Percentiles rank a stretch among this genome's conserved stretches.
These are phyloP conservation scores for Amphimedon queenslandica DNA, from an alignment of 37 sponge, comb jelly and placozoan genomes.

Conservation along the genomic window DNA sequence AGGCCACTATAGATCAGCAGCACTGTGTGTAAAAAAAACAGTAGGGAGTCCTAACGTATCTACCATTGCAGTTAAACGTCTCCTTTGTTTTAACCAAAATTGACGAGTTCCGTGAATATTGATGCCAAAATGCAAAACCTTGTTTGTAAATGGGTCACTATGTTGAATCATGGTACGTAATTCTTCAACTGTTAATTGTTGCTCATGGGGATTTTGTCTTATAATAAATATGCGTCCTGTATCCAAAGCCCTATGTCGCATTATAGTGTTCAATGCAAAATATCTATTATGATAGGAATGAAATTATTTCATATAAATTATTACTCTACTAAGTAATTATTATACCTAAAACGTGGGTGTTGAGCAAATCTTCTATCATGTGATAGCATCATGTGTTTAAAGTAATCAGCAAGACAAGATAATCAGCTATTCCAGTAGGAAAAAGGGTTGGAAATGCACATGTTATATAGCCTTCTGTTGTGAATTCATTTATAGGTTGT, in stretches of 20 bases:
- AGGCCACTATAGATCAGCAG: constrained; percentile 62
- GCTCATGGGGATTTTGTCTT: constrained; percentile 28
- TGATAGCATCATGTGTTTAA: constrained; percentile 29
- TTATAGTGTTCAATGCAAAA: constrained; percentile 40
- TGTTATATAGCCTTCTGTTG: constrained; percentile 35
- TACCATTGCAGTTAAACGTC: constrained; percentile 27
- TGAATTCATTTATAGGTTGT: constrained; percentile 44
- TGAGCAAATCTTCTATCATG: constrained; percentile 27
- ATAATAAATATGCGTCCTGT: constrained; percentile 21
- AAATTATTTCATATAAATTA: no score
- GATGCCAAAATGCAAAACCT: not conserved
- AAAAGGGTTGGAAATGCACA: constrained; percentile 49
- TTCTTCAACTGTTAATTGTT: constrained; percentile 31
- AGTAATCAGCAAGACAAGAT: constrained; percentile 14
- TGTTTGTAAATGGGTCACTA: constrained; percentile 28
- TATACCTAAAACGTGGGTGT: constrained; percentile 35
- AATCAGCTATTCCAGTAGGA: constrained; percentile 40
- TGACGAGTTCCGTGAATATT: constrained; percentile 2
- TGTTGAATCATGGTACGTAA: constrained; percentile 31
- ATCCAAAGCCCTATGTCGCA: constrained; percentile 13
- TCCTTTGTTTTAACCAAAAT: constrained; percentile 17
- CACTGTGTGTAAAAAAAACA: no score
- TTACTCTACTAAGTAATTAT: no score
- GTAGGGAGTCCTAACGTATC: constrained; percentile 45
- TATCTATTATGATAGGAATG: no score